phyloP scores from a whole-genome alignment of 2,888 invertebrate genomes.

The Drosophila mimica region DNA sequence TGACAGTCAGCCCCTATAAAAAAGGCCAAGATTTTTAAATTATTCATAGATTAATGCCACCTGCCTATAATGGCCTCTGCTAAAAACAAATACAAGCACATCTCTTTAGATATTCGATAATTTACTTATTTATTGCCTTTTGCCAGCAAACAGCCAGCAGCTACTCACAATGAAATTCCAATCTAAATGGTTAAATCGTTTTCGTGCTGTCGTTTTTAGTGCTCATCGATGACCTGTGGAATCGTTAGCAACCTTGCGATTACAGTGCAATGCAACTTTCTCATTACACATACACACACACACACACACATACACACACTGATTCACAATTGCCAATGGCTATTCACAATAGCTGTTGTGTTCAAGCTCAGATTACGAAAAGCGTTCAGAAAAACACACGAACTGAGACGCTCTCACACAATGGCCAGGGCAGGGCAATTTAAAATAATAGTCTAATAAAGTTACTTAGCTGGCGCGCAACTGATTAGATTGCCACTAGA shows the following conservation, averaged over 20 bases:
- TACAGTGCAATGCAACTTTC: constrained; percentile 46
- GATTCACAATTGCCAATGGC: constrained; percentile 31
- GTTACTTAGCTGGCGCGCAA: constrained; percentile 74
- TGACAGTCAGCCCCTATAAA: not conserved
- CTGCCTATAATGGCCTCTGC: not conserved
- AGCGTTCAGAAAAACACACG: constrained; percentile 23
- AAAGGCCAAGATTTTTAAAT: not conserved
- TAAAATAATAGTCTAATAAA: constrained; percentile 77
- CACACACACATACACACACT: not conserved
- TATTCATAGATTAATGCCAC: not conserved
- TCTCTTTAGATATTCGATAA: constrained; percentile 1
- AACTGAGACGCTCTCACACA: constrained; percentile 23
- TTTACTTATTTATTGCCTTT: constrained; percentile 7
- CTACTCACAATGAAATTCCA: constrained; percentile 8
- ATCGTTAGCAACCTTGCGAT: constrained; percentile 45
- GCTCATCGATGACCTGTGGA: constrained; percentile 44
- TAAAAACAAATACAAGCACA: constrained; percentile 4
- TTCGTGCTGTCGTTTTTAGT: constrained; percentile 22
- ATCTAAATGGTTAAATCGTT: constrained; percentile 35
- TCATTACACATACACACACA: constrained; percentile 6
- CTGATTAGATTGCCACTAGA: constrained; percentile 65
- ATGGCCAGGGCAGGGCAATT: constrained; percentile 62
- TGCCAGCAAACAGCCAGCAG: not conserved
- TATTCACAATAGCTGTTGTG: constrained; percentile 40
- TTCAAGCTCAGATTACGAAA: constrained; percentile 46